Evolutionary conservation across 2,888 invertebrate species (phyloP), one percentile per base, ranked within the genome.

Genomic region (Eristalis intricaria): DNA sequence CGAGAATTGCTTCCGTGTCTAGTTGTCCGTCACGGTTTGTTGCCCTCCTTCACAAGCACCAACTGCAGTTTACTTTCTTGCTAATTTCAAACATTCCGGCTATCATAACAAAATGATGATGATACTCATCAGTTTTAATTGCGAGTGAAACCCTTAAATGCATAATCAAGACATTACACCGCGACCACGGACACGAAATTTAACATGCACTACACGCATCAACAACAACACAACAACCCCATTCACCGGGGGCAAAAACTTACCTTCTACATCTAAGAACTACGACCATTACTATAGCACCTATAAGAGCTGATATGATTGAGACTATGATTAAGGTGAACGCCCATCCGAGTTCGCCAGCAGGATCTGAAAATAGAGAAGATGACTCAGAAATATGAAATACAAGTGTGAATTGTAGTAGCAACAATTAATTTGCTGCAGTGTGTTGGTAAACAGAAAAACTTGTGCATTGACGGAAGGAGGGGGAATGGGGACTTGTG

Each of bases 271-370:
- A 96, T 92, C 95, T 95, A 90, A 96, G 94, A 89, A 95, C 94
- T 91, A 95, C 94, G 92, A 96, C 95, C 96, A 96, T 96, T 90
- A 96, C 94, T 91, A 96, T 95, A 90, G 96, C 96, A 90, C 96
- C 96, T 91, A 96, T 94, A 89, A 95, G 94, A 90, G 96, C 96
- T 89, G 96, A 96, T 91, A 95, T 94, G 91, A 96, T 93, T 89
- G 96, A 96, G 90, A 96, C 96, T 93, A 96, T 95, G 90, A 96
- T 94, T 91, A 96, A 93, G 82, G 96, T 96, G 89, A 96, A 93
- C 89, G 95, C 94, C 96, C 96, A 96, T 89, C 93, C 93, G 89
- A 93, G 91, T 90, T 93, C 93, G 83, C 93, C 93, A 87, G 92
- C 90, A 89, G 91, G 91, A 91, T 93, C 93, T 93, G 91, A 58